Percentiles rank a stretch among this genome's conserved stretches.
phyloP scores from a whole-genome alignment of 2,888 invertebrate species.

The Formica aserva region DNA sequence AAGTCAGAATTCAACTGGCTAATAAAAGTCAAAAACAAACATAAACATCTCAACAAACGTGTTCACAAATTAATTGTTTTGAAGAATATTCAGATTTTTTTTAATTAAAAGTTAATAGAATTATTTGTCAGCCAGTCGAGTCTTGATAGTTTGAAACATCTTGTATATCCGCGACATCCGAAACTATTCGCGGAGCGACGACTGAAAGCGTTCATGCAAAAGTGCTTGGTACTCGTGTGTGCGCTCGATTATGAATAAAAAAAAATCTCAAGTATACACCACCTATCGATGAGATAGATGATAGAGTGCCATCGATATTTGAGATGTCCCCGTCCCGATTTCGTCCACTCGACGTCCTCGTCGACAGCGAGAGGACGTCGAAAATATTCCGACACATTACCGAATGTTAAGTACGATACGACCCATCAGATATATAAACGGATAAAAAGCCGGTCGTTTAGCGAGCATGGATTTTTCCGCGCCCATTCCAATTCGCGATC shows the following conservation, averaged over 20 bases:
- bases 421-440: background rate
- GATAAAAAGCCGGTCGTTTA: slow-evolving; percentile 26
- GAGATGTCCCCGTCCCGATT: background rate
- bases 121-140: background rate
- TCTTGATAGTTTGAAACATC: background rate
- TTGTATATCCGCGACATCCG: background rate
- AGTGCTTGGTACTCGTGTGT: background rate
- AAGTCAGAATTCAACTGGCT: too few species aligned
- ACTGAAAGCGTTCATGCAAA: background rate
- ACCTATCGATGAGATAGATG: background rate
- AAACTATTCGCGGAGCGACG: background rate
- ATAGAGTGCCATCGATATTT: slow-evolving; percentile 15
- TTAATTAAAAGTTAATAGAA: background rate
- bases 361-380: background rate
- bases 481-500: background rate
- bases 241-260: slow-evolving; percentile 21
- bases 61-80: background rate
- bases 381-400: background rate
- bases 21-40: too few species aligned
- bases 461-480: slow-evolving; percentile 20
- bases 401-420: background rate
- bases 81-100: background rate
- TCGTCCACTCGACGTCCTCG: background rate
- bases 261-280: slow-evolving; percentile 28
- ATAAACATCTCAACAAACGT: too few species aligned